phyloP scores from a whole-genome alignment of 2,797 vertebrate genomes.

The Thalassophryne amazonica region DNA sequence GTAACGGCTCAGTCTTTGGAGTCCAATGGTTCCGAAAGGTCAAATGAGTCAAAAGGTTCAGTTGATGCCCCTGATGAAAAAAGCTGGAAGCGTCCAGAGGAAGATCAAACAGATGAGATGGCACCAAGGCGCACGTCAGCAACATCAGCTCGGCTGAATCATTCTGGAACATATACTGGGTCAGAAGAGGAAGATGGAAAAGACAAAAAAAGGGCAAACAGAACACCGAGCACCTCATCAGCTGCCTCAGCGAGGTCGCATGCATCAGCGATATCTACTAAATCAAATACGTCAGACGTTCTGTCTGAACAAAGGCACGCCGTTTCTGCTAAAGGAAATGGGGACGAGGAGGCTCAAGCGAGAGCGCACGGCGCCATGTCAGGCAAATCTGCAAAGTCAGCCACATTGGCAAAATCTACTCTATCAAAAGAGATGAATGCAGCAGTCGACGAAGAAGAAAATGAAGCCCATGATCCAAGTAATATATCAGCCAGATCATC shows the following conservation, averaged over 20 bases:
- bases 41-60: conserved; percentile 36
- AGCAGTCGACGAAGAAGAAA: not conserved
- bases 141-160: conserved; percentile 19
- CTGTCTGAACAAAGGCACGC: too few relatives aligned
- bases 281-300: conserved; percentile 20
- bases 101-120: conserved; percentile 40
- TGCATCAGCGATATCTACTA: conserved; percentile 20
- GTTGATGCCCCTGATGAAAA: conserved; percentile 14
- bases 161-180: conserved; percentile 22
- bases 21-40: conserved; percentile 41
- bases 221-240: conserved; percentile 21
- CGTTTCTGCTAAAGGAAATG: not conserved
- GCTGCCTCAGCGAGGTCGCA: conserved; percentile 52
- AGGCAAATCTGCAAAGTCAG: conserved; percentile 37
- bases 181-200: conserved; percentile 23
- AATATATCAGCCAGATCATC: conserved; percentile 44
- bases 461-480: conserved; percentile 25
- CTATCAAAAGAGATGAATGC: conserved; percentile 8
- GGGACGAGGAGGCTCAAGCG: conserved; percentile 9
- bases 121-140: conserved; percentile 34
- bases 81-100: not conserved
- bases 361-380: conserved; percentile 36
- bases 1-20: conserved; percentile 34
- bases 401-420: conserved; percentile 26
- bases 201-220: conserved; percentile 22